Conservation (phyloP, 2,888 invertebrate genomes). For the Yponomeuta sedellus region DNA sequence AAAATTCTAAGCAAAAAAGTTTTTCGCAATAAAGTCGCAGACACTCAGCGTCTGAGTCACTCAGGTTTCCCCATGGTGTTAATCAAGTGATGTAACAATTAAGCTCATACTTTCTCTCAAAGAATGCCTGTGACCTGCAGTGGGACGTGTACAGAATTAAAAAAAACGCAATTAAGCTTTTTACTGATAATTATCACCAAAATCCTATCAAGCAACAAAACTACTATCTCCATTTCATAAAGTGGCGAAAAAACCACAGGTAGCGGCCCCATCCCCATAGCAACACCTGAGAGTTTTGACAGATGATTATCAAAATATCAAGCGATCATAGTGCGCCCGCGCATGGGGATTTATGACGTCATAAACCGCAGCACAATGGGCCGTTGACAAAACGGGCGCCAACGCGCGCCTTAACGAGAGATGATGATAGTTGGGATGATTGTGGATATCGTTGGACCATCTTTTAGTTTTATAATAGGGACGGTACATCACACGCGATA, state of each 20-base stretch:
- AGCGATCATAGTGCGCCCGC: conserved; percentile 33
- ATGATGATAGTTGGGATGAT: background rate
- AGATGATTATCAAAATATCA: conserved; percentile 36
- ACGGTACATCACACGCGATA: no score
- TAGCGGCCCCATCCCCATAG: conserved; percentile 10
- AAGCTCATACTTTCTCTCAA: no score
- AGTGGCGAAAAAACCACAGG: conserved; percentile 16
- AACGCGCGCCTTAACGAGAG: conserved; percentile 17
- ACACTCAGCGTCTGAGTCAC: no score
- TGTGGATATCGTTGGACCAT: background rate
- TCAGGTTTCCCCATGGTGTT: no score
- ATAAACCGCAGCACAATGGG: conserved; percentile 48
- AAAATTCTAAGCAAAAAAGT: no score
- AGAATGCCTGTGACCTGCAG: no score
- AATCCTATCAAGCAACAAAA: background rate
- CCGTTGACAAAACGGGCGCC: conserved; percentile 50
- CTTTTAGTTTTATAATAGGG: no score
- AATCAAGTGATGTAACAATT: no score
- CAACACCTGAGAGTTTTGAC: conserved; percentile 43
- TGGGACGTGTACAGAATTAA: no score
- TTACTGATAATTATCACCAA: no score
- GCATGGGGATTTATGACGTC: conserved; percentile 56
- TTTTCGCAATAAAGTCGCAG: no score
- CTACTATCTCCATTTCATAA: background rate
- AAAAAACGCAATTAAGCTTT: no score